Evolutionary conservation across 1,140 invertebrate species (phyloP), one percentile per base, ranked within the genome.

Genomic region (Brachionus calyciflorus): DNA sequence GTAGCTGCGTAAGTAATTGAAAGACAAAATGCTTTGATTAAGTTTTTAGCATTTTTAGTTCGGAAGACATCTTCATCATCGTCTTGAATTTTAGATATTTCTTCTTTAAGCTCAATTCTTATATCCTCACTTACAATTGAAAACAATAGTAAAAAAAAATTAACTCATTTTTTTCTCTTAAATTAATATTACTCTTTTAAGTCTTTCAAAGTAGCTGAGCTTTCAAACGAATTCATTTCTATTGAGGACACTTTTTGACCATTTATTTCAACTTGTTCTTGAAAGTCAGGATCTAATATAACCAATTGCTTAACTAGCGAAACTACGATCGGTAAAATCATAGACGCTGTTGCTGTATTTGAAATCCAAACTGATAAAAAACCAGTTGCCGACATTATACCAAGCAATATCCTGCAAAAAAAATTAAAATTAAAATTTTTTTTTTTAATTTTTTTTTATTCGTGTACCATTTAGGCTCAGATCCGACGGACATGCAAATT

Each of bases 281-380:
- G 19, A 41, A 37, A 73, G 28, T 3, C 33, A n/a, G 37, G 21
- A 63, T 76, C 53, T 24, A 46, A 28, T 60, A 57, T 76, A 12
- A 55, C 17, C 2, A 77, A 28, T 63, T 77, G 33, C 21, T 48
- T 33, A 2, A 48, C 40, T 19, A 86, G 80, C 0, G 83, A 82
- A 6, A 84, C 81, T 14, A 86, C 89, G 75, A 93, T 92, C 0
- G 91, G 91, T 41, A 91, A 88, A 90, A 92, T 92, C 90, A 92
- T 91, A 3, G 91, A 91, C 0, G 90, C 90, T 5, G 91, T 89
- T 0, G 91, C 91, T 0, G 91, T 91, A 80, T 93, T 92, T 0
- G 90, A 91, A 19, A 93, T 91, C 91, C 91, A 92, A 90, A 92
- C 91, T 0, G 90, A 91, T 55, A 92, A 86, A 76, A 92, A 90